These are phyloP conservation scores for Macrosiphum euphorbiae DNA, from an alignment of 2,888 invertebrate genomes.

Conservation along the genomic window DNA sequence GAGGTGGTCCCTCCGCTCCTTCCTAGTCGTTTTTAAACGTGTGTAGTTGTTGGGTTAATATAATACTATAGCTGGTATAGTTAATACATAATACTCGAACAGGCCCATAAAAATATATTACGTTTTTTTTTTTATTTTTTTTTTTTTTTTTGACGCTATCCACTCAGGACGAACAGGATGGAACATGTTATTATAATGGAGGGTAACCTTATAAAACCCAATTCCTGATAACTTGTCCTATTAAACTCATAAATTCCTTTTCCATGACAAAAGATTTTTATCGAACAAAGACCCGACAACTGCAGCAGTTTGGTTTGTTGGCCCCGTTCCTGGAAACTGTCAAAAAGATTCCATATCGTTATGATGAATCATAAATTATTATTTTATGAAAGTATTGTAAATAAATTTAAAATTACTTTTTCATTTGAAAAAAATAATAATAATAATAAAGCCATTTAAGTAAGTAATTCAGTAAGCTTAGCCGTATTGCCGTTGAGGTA, in stretches of 20 bases:
- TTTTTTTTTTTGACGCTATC: background rate
- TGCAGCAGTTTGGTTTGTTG: background rate
- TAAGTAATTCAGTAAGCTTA: background rate
- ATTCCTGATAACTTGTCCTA: background rate
- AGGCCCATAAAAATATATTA: constrained; percentile 21
- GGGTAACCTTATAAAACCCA: background rate
- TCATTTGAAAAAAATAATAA: background rate
- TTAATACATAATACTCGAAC: constrained; percentile 9
- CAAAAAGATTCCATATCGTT: background rate
- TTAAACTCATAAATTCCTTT: constrained; percentile 12
- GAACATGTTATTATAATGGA: background rate
- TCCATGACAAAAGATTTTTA: background rate
- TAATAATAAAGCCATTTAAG: background rate
- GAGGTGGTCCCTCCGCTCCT: background rate
- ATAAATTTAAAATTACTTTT: background rate
- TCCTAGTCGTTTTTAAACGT: background rate
- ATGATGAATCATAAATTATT: background rate
- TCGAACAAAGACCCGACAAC: background rate
- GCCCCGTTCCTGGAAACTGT: background rate
- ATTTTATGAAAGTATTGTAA: background rate
- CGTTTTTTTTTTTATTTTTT: constrained; percentile 3
- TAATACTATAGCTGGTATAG: no score
- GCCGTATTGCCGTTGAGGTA: no score
- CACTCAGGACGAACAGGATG: background rate
- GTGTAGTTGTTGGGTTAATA: background rate